These are phyloP conservation scores for Macrosteles quadrilineatus DNA, from an alignment of 1,140 invertebrate genomes.

Conservation along the genomic window DNA sequence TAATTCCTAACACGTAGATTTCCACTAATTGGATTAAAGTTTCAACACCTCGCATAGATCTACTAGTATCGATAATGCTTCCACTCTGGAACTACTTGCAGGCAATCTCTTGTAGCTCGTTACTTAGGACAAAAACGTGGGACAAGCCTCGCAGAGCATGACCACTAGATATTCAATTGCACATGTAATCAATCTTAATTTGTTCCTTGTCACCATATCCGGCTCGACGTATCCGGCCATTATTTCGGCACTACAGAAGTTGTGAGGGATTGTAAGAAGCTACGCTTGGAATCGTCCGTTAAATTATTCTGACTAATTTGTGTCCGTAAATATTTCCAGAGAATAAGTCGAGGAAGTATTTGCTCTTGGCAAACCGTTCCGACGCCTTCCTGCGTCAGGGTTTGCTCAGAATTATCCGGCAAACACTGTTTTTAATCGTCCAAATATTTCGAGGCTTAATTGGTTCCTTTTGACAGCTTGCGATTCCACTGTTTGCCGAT, in stretches of 20 bases:
- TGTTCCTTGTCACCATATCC: background rate
- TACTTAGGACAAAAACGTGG: background rate
- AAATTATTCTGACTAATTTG: constrained; percentile 18
- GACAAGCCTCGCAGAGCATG: background rate
- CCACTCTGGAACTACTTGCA: too few species aligned
- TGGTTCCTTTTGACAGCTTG: too few species aligned
- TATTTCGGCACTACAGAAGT: background rate
- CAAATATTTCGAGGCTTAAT: too few species aligned
- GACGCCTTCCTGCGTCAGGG: background rate
- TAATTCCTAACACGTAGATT: too few species aligned
- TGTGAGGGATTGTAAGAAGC: background rate
- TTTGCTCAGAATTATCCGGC: constrained; percentile 17
- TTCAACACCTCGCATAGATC: too few species aligned
- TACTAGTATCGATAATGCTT: too few species aligned
- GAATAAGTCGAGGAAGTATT: constrained; percentile 3
- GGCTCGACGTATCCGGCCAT: background rate
- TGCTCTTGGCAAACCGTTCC: background rate
- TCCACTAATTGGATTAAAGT: too few species aligned
- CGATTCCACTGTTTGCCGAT: too few species aligned
- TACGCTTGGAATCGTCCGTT: background rate
- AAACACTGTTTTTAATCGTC: constrained; percentile 3
- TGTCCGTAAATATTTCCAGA: constrained; percentile 18
- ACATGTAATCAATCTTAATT: constrained; percentile 15
- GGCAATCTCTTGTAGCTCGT: too few species aligned
- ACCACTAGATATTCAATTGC: constrained; percentile 1